Percentiles rank a stretch among this genome's conserved stretches.
Conservation (phyloP, 2,113 vertebrate genomes). For the Oncorhynchus clarkii region DNA sequence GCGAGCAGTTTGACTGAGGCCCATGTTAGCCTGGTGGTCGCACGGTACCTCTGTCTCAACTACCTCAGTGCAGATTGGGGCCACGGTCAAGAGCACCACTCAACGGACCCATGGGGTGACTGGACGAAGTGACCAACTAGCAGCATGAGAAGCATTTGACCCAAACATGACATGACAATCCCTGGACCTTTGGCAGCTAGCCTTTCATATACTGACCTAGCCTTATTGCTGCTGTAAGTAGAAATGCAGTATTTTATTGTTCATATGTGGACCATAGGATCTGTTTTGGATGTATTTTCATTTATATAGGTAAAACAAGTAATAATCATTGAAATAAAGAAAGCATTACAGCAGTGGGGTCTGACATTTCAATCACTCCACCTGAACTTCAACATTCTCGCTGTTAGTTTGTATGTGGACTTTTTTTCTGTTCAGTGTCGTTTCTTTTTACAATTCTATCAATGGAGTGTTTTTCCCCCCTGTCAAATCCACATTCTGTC, state of each 20-base stretch:
- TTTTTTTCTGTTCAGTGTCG: conserved; percentile 57
- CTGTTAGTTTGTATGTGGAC: conserved; percentile 69
- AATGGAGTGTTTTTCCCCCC: conserved; percentile 30
- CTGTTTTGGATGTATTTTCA: conserved; percentile 75
- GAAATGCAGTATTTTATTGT: conserved; percentile 83
- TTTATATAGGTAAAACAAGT: conserved; percentile 58
- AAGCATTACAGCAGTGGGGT: conserved; percentile 67
- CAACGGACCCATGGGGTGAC: background rate
- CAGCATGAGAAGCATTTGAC: background rate
- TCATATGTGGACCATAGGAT: conserved; percentile 79
- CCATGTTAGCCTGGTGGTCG: background rate
- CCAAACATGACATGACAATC: conserved; percentile 37
- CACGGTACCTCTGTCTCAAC: conserved; percentile 22
- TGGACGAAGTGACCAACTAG: conserved; percentile 21
- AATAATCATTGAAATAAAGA: conserved; percentile 50
- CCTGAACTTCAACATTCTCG: conserved; percentile 71
- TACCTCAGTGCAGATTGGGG: conserved; percentile 69
- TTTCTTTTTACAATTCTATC: conserved; percentile 53
- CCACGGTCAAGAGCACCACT: conserved; percentile 9
- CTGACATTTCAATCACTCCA: conserved; percentile 82
- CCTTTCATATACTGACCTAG: conserved; percentile 71
- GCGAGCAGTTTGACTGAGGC: background rate
- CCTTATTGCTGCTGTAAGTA: conserved; percentile 68
- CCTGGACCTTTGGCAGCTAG: conserved; percentile 84
- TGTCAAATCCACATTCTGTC: conserved; percentile 73